Percentiles rank a stretch among this genome's conserved stretches.
Evolutionary conservation across 2,113 vertebrate species (phyloP).

Genomic region (Pterocles orientalis): DNA sequence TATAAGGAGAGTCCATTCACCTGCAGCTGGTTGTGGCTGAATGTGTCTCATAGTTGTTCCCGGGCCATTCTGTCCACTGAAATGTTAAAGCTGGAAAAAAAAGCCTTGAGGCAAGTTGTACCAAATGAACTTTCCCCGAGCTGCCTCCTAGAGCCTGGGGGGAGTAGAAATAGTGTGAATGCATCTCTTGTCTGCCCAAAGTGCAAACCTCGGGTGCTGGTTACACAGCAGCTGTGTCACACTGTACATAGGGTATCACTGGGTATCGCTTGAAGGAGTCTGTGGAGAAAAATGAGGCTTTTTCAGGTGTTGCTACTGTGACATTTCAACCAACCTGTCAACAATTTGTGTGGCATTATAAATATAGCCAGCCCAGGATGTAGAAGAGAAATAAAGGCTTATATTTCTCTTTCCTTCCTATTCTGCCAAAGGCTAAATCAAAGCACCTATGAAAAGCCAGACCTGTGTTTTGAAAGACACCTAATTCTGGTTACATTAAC

Average conservation of each 20-base stretch:
- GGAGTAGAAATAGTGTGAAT: background rate
- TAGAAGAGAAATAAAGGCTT: background rate
- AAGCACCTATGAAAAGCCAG: background rate
- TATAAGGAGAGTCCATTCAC: background rate
- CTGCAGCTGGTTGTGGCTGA: background rate
- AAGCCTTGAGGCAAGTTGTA: background rate
- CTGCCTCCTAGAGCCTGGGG: background rate
- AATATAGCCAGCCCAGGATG: background rate
- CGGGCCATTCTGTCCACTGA: background rate
- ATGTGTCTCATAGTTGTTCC: background rate
- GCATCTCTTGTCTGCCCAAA: background rate
- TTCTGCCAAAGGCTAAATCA: background rate
- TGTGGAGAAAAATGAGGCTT: constrained; percentile 22
- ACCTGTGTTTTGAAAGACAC: background rate
- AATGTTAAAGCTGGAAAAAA: background rate
- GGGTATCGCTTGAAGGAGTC: background rate
- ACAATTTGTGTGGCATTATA: background rate
- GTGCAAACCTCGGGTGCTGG: background rate
- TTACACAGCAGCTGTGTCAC: background rate
- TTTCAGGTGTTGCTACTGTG: background rate
- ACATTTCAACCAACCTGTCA: constrained; percentile 6
- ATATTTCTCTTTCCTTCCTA: background rate
- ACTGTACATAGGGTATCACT: background rate
- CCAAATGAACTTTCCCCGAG: background rate
- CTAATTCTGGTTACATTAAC: background rate